Evolutionary conservation across 1,140 invertebrate genomes (phyloP).

Genomic region (Meloidogyne exigua): DNA sequence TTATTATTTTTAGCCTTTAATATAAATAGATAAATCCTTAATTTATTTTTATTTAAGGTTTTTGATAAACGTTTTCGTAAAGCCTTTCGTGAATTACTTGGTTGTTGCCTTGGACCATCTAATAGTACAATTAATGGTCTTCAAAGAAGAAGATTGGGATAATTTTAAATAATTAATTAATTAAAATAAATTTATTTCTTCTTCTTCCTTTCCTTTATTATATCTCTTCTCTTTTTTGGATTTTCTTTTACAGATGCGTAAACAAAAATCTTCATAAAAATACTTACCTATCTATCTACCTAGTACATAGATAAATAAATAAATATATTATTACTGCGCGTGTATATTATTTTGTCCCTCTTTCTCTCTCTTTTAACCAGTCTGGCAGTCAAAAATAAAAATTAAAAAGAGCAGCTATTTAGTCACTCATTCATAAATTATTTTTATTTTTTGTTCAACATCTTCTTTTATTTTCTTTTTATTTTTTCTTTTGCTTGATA

Average conservation of each 20-base stretch:
- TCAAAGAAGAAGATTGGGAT: background rate
- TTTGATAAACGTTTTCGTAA: conserved; percentile 98
- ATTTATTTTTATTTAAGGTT: conserved; percentile 64
- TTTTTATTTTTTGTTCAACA: background rate
- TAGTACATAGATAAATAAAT: too few species aligned
- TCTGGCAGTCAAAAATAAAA: background rate
- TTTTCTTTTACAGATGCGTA: background rate
- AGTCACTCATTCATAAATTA: background rate
- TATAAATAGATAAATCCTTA: too few species aligned
- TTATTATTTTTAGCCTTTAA: too few species aligned
- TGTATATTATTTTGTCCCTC: background rate
- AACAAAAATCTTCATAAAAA: background rate
- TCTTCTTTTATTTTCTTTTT: too few species aligned
- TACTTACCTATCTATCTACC: too few species aligned
- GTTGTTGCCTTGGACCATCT: conserved; percentile 35
- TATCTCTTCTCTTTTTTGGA: background rate
- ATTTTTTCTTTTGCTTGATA: background rate
- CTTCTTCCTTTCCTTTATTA: background rate
- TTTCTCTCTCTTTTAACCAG: background rate
- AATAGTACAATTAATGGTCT: background rate
- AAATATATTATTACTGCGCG: background rate
- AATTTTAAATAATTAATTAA: background rate
- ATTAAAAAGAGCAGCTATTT: background rate
- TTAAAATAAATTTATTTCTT: background rate
- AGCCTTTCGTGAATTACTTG: conserved; percentile 91